Conservation (phyloP, 2,888 invertebrate genomes). For the Archips crataeganus region DNA sequence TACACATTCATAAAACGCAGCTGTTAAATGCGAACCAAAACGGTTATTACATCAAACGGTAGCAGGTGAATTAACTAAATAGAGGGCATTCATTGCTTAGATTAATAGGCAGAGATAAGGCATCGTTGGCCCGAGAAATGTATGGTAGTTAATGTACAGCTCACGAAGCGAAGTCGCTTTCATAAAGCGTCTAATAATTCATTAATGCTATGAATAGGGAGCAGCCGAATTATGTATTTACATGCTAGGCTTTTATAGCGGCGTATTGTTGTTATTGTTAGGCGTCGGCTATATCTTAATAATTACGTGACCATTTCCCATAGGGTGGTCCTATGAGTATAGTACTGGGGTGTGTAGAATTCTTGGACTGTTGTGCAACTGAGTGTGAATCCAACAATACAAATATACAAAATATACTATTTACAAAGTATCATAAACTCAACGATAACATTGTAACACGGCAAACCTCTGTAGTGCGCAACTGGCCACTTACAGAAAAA, state of each 20-base stretch:
- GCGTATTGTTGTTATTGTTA: slow-evolving; percentile 28
- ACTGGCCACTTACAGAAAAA: too few relatives aligned
- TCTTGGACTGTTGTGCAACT: background rate
- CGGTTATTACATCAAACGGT: slow-evolving; percentile 68
- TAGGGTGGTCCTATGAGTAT: background rate
- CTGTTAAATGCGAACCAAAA: slow-evolving; percentile 59
- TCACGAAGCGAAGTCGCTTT: slow-evolving; percentile 44
- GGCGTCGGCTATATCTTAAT: slow-evolving; percentile 5
- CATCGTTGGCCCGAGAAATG: slow-evolving; percentile 57
- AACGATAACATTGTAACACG: too few relatives aligned
- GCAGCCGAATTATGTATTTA: slow-evolving; percentile 39
- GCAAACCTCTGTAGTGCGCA: too few relatives aligned
- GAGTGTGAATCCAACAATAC: background rate
- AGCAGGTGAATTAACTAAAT: slow-evolving; percentile 72
- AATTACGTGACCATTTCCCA: slow-evolving; percentile 12
- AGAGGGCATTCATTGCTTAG: slow-evolving; percentile 57
- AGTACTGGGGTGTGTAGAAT: background rate
- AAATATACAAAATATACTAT: too few relatives aligned
- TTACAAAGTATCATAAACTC: too few relatives aligned
- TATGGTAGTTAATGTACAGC: slow-evolving; percentile 50
- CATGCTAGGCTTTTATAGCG: slow-evolving; percentile 35
- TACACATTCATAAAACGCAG: slow-evolving; percentile 51
- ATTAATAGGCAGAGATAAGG: slow-evolving; percentile 70
- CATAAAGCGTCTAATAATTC: slow-evolving; percentile 43
- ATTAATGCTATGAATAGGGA: slow-evolving; percentile 41